Base-by-base conservation (phyloP, 92 coral and sea anemone genomes). In the Paramuricea clavata region DNA sequence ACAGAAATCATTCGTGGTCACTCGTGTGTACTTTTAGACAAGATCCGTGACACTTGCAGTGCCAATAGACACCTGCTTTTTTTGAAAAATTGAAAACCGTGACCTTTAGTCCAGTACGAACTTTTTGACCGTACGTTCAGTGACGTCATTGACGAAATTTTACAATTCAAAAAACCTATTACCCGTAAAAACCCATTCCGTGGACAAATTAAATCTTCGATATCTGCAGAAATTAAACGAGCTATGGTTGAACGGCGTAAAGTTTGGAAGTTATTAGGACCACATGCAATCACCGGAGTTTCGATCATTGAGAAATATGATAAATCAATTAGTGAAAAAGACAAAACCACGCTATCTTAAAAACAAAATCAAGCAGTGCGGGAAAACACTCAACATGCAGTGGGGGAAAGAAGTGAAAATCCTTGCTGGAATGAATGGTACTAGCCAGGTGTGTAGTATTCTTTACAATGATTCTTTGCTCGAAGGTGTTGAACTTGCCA, bases 401-500 rank as follows among this genome's bases (percentile, higher is more conserved):
- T 61, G 33, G 69, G 1, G 69, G 69, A 61, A 61, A 61, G 33
- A 25, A 25, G 69, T 61, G 69, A 26, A 61, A 27, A 25, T 2
- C 31, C 69, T 61, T 27, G 69, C 69, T 27, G 33, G 69, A 61
- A 61, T 61, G 69, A 39, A 39, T 22, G 17, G 19, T 61, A 5
- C 69, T 13, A 21, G 31, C 69, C 69, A 61, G 19, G 69, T 61
- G 69, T 61, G 6, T 25, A 21, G 33, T 9, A 61, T 61, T 26
- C 16, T 61, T 3, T 61, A 21, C 16, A 61, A 25, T 61, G 69
- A 61, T 5, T 6, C 6, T 26, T 61, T 61, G 33, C 33, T 61
- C 31, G 69, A 61, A 27, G 69, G 69, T 61, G 69, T 61, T 21
- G 69, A 61, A 2, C 69, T 61, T 47, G 52, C 52, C 52, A 47